phyloP scores from a whole-genome alignment of 2,797 vertebrate genomes.

The Bufotes viridis region DNA sequence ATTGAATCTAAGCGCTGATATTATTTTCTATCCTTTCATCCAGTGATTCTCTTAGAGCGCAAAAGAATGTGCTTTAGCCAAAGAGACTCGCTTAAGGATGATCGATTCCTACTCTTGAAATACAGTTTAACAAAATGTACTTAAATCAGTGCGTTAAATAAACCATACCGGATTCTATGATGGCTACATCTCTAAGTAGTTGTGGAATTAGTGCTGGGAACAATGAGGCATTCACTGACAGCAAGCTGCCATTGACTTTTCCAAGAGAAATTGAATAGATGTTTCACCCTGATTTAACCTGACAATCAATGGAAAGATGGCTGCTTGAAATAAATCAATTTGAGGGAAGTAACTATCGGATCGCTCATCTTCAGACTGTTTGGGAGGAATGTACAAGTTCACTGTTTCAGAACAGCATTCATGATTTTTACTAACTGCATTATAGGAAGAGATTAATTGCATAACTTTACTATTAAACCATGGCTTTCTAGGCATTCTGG shows the following conservation, averaged over 20 bases:
- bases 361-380: background rate
- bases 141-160: conserved; percentile 46
- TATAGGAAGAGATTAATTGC: conserved; percentile 10
- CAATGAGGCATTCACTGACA: conserved; percentile 29
- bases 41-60: conserved; percentile 43
- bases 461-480: background rate
- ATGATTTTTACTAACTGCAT: conserved; percentile 22
- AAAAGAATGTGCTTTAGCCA: conserved; percentile 16
- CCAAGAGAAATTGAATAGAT: conserved; percentile 57
- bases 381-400: background rate
- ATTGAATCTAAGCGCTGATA: conserved; percentile 43
- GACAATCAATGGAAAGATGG: conserved; percentile 57
- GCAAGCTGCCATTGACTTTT: conserved; percentile 43
- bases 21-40: conserved; percentile 47
- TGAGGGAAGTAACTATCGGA: conserved; percentile 5
- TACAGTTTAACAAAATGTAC: conserved; percentile 37
- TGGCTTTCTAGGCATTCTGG: background rate
- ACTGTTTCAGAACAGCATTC: background rate
- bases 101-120: conserved; percentile 42
- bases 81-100: conserved; percentile 34
- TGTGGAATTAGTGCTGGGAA: conserved; percentile 8
- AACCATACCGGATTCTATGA: conserved; percentile 18
- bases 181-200: conserved; percentile 30
- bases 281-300: conserved; percentile 60
- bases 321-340: conserved; percentile 54